phyloP scores from a whole-genome alignment of 2,113 vertebrate species.

The Pygoscelis antarcticus region DNA sequence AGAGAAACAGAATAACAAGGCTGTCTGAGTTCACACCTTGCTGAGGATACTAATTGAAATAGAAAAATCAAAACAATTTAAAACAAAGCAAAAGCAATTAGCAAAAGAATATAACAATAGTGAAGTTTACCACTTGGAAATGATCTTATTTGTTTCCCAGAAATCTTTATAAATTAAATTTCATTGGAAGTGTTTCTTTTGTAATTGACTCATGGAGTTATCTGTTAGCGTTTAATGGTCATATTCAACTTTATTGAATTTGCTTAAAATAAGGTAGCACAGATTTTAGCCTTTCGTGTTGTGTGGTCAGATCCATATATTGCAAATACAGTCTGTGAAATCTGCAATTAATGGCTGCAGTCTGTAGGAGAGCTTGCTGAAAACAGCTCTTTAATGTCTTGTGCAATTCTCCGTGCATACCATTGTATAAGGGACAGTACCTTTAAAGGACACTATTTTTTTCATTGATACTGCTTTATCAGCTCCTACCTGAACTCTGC shows the following conservation, averaged over 20 bases:
- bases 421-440: accelerated
- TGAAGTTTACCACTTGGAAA: background rate
- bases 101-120: background rate
- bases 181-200: background rate
- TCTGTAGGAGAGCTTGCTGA: background rate
- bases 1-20: background rate
- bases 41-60: background rate
- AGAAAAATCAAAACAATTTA: constrained; percentile 1
- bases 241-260: background rate
- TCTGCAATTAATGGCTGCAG: background rate
- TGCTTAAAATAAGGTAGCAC: background rate
- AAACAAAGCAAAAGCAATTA: background rate
- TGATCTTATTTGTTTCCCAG: background rate
- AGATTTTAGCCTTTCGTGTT: background rate
- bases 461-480: background rate
- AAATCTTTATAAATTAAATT: background rate
- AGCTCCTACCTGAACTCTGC: background rate
- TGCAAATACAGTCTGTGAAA: background rate
- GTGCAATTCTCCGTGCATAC: background rate
- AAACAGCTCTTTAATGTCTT: background rate
- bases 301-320: background rate
- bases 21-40: constrained; percentile 12
- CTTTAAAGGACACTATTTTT: background rate
- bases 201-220: background rate
- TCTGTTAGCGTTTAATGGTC: background rate